phyloP scores from a whole-genome alignment of 1,140 invertebrate genomes.

The Platorchestia sp. region DNA sequence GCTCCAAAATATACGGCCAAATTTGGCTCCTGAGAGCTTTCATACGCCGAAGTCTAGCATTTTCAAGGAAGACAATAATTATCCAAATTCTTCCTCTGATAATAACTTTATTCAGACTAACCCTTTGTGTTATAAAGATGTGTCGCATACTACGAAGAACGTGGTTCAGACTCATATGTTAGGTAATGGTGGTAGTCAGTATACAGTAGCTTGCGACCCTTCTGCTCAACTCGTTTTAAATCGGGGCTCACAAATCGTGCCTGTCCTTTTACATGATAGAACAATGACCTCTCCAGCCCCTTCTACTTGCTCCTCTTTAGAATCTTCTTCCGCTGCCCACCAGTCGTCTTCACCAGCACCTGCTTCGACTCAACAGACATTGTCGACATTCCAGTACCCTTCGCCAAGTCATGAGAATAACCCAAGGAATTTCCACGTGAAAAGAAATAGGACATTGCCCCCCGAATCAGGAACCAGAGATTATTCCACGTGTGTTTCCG shows the following conservation, averaged over 20 bases:
- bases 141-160: slow-evolving; percentile 5
- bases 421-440: background rate
- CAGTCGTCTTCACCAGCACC: slow-evolving; percentile 44
- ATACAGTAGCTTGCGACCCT: slow-evolving; percentile 22
- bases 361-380: background rate
- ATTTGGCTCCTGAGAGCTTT: background rate
- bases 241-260: slow-evolving; percentile 39
- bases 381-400: slow-evolving; percentile 41
- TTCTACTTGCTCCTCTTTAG: slow-evolving; percentile 12
- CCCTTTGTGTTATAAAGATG: background rate
- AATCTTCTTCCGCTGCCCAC: slow-evolving; percentile 18
- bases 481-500: background rate
- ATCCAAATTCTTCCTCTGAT: background rate
- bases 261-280: slow-evolving; percentile 49
- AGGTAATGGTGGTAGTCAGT: slow-evolving; percentile 18
- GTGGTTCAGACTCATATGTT: background rate
- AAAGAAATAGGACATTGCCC: background rate
- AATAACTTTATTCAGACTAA: slow-evolving; percentile 26
- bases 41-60: background rate
- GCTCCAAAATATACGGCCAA: slow-evolving; percentile 1
- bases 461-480: background rate
- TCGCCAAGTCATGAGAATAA: slow-evolving; percentile 20
- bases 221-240: slow-evolving; percentile 50
- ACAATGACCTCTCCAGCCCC: slow-evolving; percentile 23
- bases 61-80: slow-evolving; percentile 15